These are phyloP conservation scores for Lasioglossum vierecki DNA, from an alignment of 2,888 invertebrate species.

Conservation along the genomic window DNA sequence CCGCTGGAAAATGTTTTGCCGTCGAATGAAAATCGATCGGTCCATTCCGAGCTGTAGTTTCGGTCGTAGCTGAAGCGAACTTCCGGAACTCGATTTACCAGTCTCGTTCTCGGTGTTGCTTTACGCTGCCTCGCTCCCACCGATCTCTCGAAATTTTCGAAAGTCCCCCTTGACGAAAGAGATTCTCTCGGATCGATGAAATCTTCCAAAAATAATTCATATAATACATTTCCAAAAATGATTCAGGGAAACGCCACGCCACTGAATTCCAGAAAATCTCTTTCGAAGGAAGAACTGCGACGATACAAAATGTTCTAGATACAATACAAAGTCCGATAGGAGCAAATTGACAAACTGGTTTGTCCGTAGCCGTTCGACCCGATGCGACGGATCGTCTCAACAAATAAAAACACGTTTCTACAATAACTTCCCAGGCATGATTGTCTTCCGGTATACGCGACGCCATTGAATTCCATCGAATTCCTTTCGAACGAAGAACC, in stretches of 20 bases:
- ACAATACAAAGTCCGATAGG: too few species aligned
- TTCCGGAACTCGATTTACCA: not conserved
- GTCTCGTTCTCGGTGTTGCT: not conserved
- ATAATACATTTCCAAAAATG: too few species aligned
- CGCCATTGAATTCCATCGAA: too few species aligned
- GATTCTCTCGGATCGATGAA: not conserved
- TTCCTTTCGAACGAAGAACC: not conserved
- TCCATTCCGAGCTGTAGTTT: not conserved
- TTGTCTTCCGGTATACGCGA: too few species aligned
- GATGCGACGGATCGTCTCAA: not conserved
- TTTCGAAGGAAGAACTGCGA: not conserved
- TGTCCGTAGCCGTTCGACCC: too few species aligned
- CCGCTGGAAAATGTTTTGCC: not conserved
- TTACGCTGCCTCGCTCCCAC: not conserved
- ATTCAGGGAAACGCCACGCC: not conserved
- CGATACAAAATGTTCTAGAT: too few species aligned
- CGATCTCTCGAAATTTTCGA: not conserved
- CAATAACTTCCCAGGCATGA: too few species aligned
- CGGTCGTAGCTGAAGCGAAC: not conserved
- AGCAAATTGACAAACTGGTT: too few species aligned
- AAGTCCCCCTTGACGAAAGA: not conserved
- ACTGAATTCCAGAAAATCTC: too few species aligned
- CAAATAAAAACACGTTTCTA: too few species aligned
- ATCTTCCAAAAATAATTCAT: not conserved
- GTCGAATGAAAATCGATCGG: conserved; percentile 3